Conservation (phyloP, 2,888 invertebrate genomes). For the Acanthococcus lagerstroemiae region DNA sequence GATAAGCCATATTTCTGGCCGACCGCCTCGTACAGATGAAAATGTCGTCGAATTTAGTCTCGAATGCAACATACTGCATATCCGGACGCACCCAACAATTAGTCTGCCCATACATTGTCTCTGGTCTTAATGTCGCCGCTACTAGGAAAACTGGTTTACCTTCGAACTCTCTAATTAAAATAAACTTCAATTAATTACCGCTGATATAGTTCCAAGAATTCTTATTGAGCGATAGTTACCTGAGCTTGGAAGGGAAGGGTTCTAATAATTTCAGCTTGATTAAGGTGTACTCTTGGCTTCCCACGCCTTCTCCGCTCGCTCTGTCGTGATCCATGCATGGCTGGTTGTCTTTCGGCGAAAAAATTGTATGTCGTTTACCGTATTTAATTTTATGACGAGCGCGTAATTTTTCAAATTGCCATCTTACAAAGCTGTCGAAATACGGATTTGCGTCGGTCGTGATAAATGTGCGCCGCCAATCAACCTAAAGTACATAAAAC, state of each 20-base stretch:
- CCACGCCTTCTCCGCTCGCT: slow-evolving; percentile 90
- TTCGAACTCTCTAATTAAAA: slow-evolving; percentile 44
- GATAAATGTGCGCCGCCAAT: slow-evolving; percentile 96
- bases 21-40: slow-evolving; percentile 81
- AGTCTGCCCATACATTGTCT: slow-evolving; percentile 99
- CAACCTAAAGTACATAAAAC: slow-evolving; percentile 48
- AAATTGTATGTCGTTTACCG: slow-evolving; percentile 94
- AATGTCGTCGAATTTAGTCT: slow-evolving; percentile 59
- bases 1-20: slow-evolving; percentile 91
- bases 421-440: slow-evolving; percentile 93
- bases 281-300: slow-evolving; percentile 94
- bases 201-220: neutral
- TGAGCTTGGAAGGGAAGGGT: slow-evolving; percentile 60
- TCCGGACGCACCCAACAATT: slow-evolving; percentile 98
- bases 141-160: slow-evolving; percentile 66
- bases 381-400: slow-evolving; percentile 83
- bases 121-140: slow-evolving; percentile 94
- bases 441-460: slow-evolving; percentile 97
- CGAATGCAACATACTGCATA: slow-evolving; percentile 81
- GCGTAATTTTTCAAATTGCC: slow-evolving; percentile 86
- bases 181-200: neutral
- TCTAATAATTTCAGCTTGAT: slow-evolving; percentile 79
- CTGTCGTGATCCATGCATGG: slow-evolving; percentile 99
- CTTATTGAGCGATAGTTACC: slow-evolving; percentile 42
- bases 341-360: slow-evolving; percentile 90